Percentiles rank a stretch among this genome's conserved stretches.
These are phyloP conservation scores for Halocynthia aurantium DNA, from an alignment of 23 tunicate species.

Conservation along the genomic window DNA sequence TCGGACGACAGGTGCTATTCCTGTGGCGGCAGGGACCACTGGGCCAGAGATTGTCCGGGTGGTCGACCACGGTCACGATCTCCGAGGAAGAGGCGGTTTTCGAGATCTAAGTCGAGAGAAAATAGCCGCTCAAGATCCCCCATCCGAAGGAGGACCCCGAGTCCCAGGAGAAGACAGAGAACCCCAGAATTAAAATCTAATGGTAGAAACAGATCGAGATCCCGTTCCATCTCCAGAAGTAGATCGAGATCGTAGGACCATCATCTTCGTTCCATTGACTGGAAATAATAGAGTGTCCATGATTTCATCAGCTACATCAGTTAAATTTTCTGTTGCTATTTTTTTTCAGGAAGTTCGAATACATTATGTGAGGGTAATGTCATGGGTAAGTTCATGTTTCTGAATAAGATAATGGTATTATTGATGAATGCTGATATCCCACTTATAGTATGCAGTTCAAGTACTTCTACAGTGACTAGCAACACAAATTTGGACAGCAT, in stretches of 20 bases:
- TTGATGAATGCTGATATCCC: no score
- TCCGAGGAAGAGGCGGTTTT: neutral
- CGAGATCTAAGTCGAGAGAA: neutral
- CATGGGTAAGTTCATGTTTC: no score
- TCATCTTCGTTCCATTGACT: no score
- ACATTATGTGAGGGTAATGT: no score
- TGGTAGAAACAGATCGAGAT: neutral
- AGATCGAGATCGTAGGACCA: neutral
- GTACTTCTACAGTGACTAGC: no score
- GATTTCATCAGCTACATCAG: no score
- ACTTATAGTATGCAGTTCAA: no score
- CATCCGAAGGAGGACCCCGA: conserved; percentile 32
- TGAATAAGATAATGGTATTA: no score
- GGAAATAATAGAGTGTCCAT: no score
- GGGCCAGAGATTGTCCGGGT: conserved; percentile 52
- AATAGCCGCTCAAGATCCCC: conserved; percentile 13
- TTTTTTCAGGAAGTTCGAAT: no score
- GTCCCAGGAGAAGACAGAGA: conserved; percentile 11
- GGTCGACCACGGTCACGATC: conserved; percentile 48
- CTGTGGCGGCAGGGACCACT: conserved; percentile 54
- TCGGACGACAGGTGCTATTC: conserved; percentile 39
- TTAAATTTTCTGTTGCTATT: no score
- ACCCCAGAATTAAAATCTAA: neutral
- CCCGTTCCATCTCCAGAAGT: neutral
- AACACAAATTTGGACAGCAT: no score